Evolutionary conservation across 1,140 invertebrate genomes (phyloP), one percentile per base, ranked within the genome.

Genomic region (Drosophila parvula): DNA sequence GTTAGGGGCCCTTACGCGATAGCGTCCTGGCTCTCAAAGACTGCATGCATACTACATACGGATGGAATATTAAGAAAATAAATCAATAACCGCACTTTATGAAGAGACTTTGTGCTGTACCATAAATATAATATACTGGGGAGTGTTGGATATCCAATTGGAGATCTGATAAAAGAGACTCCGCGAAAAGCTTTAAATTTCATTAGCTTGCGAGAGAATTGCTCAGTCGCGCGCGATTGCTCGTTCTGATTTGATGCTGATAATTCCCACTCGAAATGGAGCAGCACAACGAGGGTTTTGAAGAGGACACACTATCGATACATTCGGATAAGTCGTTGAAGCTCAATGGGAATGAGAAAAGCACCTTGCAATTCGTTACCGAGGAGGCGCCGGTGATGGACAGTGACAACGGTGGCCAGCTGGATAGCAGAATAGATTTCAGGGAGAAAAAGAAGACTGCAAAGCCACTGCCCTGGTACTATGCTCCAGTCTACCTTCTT

Each of bases 401-500:
- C 4, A 36, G 16, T 0, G 62, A 58, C 10, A 30, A 53, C 6
- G 60, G 11, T 1, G 48, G 22, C 30, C 48, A 22, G 10, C 0
- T 36, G 5, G 70, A 27, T 0, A 50, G 43, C 8, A 38, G 57
- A 28, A 68, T 61, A 0, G 44, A 76, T 0, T 16, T 79, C 0
- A 36, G 10, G 7, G 65, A 55, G 3, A 75, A 67, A 16, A 38
- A 61, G 0, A 53, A 40, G 4, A 8, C 5, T 5, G 5, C 47
- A 0, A 79, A 79, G n/a, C 63, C 14, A 8, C n/a, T 89, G 8
- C 12, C 77, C 4, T 91, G 90, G 90, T 91, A 86, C 51, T 90
- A 90, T 71, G 73, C 86, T 1, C 86, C 86, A 9, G 27, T 59
- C n/a, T 91, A 76, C 53, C 32, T 81, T 38, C 65, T 81, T 9